Evolutionary conservation across 2,113 vertebrate genomes (phyloP).

Genomic region (Gracilinanus agilis): DNA sequence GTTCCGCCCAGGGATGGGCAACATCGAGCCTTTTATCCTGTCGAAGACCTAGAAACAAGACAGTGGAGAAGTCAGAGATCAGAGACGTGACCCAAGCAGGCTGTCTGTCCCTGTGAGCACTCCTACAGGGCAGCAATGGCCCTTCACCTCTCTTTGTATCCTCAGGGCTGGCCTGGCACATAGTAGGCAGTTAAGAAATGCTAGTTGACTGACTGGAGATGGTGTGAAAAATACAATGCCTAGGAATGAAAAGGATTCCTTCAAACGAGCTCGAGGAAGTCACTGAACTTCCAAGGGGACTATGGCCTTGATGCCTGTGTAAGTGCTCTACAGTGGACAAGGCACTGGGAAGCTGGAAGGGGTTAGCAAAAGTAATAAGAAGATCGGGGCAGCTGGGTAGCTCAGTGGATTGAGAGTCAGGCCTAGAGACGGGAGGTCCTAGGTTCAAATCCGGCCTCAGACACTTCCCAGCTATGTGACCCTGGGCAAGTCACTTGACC

Average conservation of each 20-base stretch:
- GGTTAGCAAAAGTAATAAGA: too few relatives aligned
- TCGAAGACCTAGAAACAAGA: slow-evolving; percentile 89
- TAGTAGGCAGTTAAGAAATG: background rate
- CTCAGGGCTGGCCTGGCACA: background rate
- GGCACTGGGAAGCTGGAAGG: too few relatives aligned
- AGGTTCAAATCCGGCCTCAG: too few relatives aligned
- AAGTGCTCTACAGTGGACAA: too few relatives aligned
- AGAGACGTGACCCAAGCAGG: background rate
- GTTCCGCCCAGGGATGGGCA: slow-evolving; percentile 96
- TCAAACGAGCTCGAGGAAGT: background rate
- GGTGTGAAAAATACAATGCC: background rate
- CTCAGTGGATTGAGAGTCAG: too few relatives aligned
- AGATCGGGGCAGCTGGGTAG: too few relatives aligned
- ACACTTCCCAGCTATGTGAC: too few relatives aligned
- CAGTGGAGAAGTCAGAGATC: background rate
- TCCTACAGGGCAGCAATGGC: too few relatives aligned
- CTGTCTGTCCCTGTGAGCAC: too few relatives aligned
- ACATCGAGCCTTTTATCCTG: slow-evolving; percentile 94
- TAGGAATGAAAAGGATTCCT: background rate
- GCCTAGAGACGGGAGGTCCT: too few relatives aligned
- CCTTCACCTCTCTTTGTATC: background rate
- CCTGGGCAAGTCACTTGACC: too few relatives aligned
- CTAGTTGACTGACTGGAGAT: background rate
- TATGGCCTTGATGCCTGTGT: background rate
- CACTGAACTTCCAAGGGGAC: background rate